Evolutionary conservation across 2,113 vertebrate species (phyloP).

Genomic region (Capricornis sumatraensis): DNA sequence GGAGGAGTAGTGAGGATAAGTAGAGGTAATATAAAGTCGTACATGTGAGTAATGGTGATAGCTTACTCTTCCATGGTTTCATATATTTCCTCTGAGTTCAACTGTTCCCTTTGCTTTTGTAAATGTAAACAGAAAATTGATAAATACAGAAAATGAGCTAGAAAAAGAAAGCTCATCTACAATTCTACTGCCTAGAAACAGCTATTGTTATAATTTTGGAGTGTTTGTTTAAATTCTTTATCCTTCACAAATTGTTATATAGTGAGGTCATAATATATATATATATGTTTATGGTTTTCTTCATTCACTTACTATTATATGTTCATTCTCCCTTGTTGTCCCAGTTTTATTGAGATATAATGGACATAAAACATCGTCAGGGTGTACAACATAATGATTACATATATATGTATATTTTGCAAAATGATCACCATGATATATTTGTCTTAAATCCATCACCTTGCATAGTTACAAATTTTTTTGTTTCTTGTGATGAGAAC

Average conservation of each 20-base stretch:
- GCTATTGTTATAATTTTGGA: not conserved
- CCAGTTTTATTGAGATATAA: not conserved
- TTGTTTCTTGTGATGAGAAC: not conserved
- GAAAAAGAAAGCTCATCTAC: not conserved
- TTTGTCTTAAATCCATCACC: not conserved
- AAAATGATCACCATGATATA: not conserved
- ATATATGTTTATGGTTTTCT: not conserved
- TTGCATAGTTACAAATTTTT: not conserved
- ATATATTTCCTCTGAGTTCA: not conserved
- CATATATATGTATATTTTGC: not conserved
- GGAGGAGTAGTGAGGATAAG: not conserved
- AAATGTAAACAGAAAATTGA: not conserved
- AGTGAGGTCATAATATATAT: not conserved
- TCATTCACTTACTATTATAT: not conserved
- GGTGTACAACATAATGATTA: not conserved
- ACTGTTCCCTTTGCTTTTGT: not conserved
- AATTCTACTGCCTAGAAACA: not conserved
- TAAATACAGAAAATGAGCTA: slow-evolving; percentile 3
- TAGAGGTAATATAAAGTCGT: not conserved
- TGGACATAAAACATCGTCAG: not conserved
- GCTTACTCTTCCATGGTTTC: not conserved
- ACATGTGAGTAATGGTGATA: not conserved
- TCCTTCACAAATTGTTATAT: not conserved
- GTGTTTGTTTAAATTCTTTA: not conserved
- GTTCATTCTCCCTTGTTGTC: not conserved